phyloP scores from a whole-genome alignment of 2,888 invertebrate species.

The Apotomis turbidana region DNA sequence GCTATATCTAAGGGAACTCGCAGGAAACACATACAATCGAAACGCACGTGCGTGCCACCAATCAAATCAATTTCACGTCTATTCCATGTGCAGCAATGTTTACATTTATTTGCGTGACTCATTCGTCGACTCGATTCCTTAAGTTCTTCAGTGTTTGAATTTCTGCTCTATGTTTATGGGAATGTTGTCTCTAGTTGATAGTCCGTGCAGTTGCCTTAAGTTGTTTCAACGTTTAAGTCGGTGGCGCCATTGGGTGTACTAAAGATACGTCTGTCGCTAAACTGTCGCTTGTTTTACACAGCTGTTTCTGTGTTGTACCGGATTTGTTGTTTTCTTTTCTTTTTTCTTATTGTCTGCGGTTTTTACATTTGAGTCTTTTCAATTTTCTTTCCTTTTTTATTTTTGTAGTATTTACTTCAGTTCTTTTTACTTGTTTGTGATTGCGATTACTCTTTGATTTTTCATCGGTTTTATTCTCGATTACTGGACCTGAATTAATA shows the following conservation, averaged over 20 bases:
- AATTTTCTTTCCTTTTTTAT: neutral
- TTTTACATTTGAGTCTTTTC: too few relatives aligned
- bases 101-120: conserved; percentile 49
- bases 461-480: neutral
- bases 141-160: neutral
- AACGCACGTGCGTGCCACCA: conserved; percentile 45
- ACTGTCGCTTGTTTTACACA: conserved; percentile 25
- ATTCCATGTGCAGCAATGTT: conserved; percentile 50
- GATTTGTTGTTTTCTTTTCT: neutral
- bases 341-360: too few relatives aligned
- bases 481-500: neutral
- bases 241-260: conserved; percentile 25
- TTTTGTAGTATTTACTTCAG: neutral
- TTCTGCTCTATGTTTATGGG: neutral
- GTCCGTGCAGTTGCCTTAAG: neutral
- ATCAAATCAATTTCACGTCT: conserved; percentile 50
- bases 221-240: conserved; percentile 9
- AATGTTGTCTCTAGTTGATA: conserved; percentile 6
- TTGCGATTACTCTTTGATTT: too few relatives aligned
- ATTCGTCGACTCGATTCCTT: conserved; percentile 32
- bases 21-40: conserved; percentile 51
- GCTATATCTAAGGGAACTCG: conserved; percentile 60
- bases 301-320: neutral
- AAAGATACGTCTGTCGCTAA: conserved; percentile 38
- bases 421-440: neutral